Evolutionary conservation across 2,797 vertebrate species (phyloP).

Genomic region (Arrhamphus sclerolepis): DNA sequence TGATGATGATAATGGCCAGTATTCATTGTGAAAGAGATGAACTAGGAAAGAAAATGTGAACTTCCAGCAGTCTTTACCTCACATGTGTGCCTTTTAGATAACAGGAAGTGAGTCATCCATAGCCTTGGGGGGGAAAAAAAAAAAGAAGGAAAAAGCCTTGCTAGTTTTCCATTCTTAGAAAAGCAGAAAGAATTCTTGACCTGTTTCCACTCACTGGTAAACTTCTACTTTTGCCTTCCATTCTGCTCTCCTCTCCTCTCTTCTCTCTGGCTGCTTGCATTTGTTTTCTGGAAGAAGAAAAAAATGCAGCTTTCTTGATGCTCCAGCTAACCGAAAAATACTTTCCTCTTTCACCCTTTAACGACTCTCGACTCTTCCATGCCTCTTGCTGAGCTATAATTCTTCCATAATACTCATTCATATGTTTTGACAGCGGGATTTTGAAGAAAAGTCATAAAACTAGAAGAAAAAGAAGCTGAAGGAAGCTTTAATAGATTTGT

Average conservation of each 20-base stretch:
- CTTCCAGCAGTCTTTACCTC: background rate
- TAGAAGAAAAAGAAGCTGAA: constrained; percentile 27
- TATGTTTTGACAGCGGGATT: constrained; percentile 23
- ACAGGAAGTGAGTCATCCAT: constrained; percentile 25
- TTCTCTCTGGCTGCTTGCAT: constrained; percentile 36
- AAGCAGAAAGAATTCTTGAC: constrained; percentile 33
- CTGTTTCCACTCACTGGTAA: constrained; percentile 32
- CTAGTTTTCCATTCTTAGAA: constrained; percentile 31
- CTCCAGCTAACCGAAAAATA: constrained; percentile 56
- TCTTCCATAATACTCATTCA: constrained; percentile 17
- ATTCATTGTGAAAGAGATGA: no score
- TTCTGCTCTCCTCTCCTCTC: constrained; percentile 18
- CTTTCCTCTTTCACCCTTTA: constrained; percentile 17
- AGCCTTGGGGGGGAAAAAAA: constrained; percentile 3
- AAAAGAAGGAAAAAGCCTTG: constrained; percentile 6
- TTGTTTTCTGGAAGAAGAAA: constrained; percentile 51
- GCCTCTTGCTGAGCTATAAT: constrained; percentile 12
- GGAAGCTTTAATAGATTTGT: constrained; percentile 30
- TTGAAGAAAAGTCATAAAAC: constrained; percentile 27
- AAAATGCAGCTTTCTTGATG: constrained; percentile 23
- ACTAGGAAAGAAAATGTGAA: no score
- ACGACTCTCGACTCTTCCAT: constrained; percentile 9
- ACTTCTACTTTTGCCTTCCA: constrained; percentile 20
- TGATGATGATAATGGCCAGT: no score
- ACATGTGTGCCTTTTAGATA: constrained; percentile 17